Conservation (phyloP, 2,113 vertebrate genomes). For the Mesocricetus auratus region DNA sequence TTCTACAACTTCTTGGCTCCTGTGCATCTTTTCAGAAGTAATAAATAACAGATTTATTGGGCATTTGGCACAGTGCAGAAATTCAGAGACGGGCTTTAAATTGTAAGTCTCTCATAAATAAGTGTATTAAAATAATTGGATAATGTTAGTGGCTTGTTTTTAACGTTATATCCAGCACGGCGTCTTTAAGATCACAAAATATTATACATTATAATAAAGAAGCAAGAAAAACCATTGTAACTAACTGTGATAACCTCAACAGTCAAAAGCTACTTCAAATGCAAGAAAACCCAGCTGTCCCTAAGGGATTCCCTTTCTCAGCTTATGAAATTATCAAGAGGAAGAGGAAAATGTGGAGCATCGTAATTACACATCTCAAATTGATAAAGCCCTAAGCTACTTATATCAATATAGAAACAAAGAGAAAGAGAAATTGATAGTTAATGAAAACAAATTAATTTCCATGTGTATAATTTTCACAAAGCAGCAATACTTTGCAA, state of each 20-base stretch:
- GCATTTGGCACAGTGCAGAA: constrained; percentile 37
- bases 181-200: constrained; percentile 55
- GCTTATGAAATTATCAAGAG: constrained; percentile 43
- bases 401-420: constrained; percentile 9
- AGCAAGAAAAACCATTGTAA: constrained; percentile 36
- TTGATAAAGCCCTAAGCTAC: neutral
- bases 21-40: constrained; percentile 62
- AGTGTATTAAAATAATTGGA: constrained; percentile 71
- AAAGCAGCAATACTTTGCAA: neutral
- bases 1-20: constrained; percentile 56
- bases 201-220: constrained; percentile 24
- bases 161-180: constrained; percentile 28
- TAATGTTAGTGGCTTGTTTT: constrained; percentile 62
- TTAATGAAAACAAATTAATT: constrained; percentile 43
- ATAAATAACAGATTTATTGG: constrained; percentile 76
- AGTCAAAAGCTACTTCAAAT: constrained; percentile 62
- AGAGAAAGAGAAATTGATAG: constrained; percentile 6
- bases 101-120: constrained; percentile 64
- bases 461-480: neutral
- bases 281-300: constrained; percentile 32
- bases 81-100: constrained; percentile 64
- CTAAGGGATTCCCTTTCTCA: constrained; percentile 34
- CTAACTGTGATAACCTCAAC: constrained; percentile 38
- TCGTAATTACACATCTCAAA: constrained; percentile 44
- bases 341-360: constrained; percentile 19